Evolutionary conservation across 2,888 invertebrate species (phyloP).

Genomic region (Tanytarsus gracilentus): DNA sequence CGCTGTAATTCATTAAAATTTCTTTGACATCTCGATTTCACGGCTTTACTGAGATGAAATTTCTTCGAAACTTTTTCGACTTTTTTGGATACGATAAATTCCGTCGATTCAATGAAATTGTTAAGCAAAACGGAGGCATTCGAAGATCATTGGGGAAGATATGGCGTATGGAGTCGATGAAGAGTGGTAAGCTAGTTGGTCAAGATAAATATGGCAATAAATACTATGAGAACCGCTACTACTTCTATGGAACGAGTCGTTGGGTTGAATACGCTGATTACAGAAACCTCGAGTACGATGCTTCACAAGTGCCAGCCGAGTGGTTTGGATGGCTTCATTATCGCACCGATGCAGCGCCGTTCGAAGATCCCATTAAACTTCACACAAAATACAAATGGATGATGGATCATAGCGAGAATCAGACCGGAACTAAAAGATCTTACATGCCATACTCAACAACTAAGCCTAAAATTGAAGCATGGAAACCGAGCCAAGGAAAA

Average conservation of each 20-base stretch:
- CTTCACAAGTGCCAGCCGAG: constrained; percentile 77
- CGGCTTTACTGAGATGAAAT: too few relatives aligned
- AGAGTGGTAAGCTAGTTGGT: constrained; percentile 65
- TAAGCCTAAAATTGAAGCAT: constrained; percentile 68
- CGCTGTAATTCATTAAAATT: too few relatives aligned
- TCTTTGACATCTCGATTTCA: too few relatives aligned
- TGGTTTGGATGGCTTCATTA: constrained; percentile 95
- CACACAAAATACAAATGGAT: constrained; percentile 70
- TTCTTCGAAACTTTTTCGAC: neutral
- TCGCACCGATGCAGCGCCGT: constrained; percentile 51
- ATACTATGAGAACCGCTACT: constrained; percentile 73
- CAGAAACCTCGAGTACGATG: constrained; percentile 55
- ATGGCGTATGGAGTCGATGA: constrained; percentile 61
- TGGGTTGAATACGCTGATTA: constrained; percentile 81
- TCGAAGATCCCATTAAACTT: constrained; percentile 50
- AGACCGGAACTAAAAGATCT: constrained; percentile 60
- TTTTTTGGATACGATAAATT: neutral
- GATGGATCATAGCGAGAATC: constrained; percentile 64
- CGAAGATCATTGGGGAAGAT: neutral
- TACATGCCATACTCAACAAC: constrained; percentile 85
- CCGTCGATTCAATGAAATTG: neutral
- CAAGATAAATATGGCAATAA: constrained; percentile 79
- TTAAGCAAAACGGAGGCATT: neutral
- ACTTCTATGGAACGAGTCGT: constrained; percentile 75
- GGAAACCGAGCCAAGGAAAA: constrained; percentile 47